Evolutionary conservation across 2,797 vertebrate species (phyloP), one percentile per base, ranked within the genome.

Genomic region (Chiloscyllium punctatum): DNA sequence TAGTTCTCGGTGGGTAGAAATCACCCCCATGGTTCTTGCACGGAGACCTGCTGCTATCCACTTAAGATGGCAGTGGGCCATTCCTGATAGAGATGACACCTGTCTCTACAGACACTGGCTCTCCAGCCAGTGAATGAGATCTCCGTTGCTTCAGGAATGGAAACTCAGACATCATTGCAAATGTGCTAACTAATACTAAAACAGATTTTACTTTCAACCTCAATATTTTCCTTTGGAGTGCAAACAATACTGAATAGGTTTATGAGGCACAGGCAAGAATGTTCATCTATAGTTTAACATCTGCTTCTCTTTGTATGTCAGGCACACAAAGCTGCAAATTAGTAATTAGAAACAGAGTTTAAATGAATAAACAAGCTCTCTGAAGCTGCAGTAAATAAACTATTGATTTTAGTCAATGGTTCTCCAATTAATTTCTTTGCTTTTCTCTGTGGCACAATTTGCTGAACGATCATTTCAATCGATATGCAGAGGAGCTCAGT

Each of bases 301-400:
- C 69, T 57, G n/a, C 27, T 71, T 94, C 42, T 21, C 30, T 69
- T 72, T 71, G 27, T 18, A 27, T 72, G 23, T 51, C 69, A 72
- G 92, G 42, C 68, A 72, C 7, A 51, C 11, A 48, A 74, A 53
- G 15, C 69, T 53, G 30, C 42, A 57, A 95, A 18, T 72, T 42
- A 77, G 68, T 72, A n/a, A 94, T 94, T 94, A 96, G 96, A 97
- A 96, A 96, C 97, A 96, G 96, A 97, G 96, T 97, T 97, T 96
- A 97, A 97, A 98, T 97, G 97, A 97, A 97, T 97, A 97, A 97
- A 69, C 97, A 98, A 97, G 97, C 97, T 97, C 97, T 97, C 97
- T 33, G 27, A 97, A 97, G 97, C 69, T 96, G 96, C 96, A 96
- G 97, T 98, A 98, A 98, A 98, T 98, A 98, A 97, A 97, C 97